These are phyloP conservation scores for Byasa hedistus DNA, from an alignment of 2,888 invertebrate genomes.

Conservation along the genomic window DNA sequence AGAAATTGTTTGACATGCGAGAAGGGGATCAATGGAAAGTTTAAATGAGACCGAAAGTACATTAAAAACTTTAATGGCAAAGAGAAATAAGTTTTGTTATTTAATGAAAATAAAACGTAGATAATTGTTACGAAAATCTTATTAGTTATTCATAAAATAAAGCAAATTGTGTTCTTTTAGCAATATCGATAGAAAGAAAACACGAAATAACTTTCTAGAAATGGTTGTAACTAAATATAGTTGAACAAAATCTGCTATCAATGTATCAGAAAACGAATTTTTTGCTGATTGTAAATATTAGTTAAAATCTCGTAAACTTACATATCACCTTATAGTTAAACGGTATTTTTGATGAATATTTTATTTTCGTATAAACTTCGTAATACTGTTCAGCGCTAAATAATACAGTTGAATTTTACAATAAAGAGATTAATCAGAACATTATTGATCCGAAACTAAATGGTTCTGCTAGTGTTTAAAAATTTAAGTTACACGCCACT, in stretches of 20 bases:
- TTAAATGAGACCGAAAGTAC: not conserved
- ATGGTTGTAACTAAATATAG: not conserved
- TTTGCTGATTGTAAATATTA: no score
- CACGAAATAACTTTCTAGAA: not conserved
- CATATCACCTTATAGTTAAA: not conserved
- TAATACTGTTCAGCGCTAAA: no score
- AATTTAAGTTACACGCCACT: not conserved
- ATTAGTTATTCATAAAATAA: conserved; percentile 1
- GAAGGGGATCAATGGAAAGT: conserved; percentile 4
- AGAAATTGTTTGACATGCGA: conserved; percentile 21
- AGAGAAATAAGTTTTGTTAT: not conserved
- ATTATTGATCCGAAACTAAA: not conserved
- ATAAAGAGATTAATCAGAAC: not conserved
- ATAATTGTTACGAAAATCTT: not conserved
- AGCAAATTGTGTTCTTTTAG: not conserved
- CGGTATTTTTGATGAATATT: not conserved
- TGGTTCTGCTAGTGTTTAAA: not conserved
- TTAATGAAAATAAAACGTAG: not conserved
- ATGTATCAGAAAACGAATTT: not conserved
- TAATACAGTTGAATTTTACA: not conserved
- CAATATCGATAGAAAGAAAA: not conserved
- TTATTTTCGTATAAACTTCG: not conserved
- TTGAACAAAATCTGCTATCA: not conserved
- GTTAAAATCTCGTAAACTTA: no score
- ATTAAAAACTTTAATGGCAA: conserved; percentile 32